Percentiles rank a stretch among this genome's conserved stretches.
These are phyloP conservation scores for Laspeyria flexula DNA, from an alignment of 2,888 invertebrate species.

Conservation along the genomic window DNA sequence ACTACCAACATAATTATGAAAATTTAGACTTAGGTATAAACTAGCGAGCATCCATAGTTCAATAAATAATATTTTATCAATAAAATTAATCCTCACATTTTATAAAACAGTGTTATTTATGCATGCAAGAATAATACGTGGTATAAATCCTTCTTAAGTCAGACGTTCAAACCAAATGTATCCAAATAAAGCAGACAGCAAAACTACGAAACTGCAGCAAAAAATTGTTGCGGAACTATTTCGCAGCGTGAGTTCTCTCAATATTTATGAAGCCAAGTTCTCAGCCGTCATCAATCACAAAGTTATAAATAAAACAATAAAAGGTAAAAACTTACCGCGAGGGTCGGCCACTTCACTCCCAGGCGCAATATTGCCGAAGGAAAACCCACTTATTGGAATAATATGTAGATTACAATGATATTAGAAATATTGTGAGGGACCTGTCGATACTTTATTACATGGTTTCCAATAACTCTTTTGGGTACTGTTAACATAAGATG, in stretches of 20 bases:
- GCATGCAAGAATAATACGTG: too few relatives aligned
- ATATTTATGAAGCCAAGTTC: slow-evolving; percentile 84
- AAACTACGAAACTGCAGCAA: slow-evolving; percentile 38
- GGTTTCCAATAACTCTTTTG: slow-evolving; percentile 62
- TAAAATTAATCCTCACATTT: too few relatives aligned
- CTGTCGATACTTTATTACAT: slow-evolving; percentile 69
- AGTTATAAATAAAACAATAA: slow-evolving; percentile 87
- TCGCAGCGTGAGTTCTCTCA: slow-evolving; percentile 75
- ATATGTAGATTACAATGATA: slow-evolving; percentile 84
- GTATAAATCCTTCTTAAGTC: slow-evolving; percentile 16
- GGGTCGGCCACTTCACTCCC: slow-evolving; percentile 74
- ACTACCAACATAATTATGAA: too few relatives aligned
- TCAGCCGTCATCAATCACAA: slow-evolving; percentile 84
- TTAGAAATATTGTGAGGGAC: slow-evolving; percentile 73
- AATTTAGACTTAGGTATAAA: too few relatives aligned
- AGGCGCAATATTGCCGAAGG: slow-evolving; percentile 73
- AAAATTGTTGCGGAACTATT: slow-evolving; percentile 61
- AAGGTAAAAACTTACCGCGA: slow-evolving; percentile 82
- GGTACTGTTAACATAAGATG: slow-evolving; percentile 25
- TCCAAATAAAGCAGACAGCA: slow-evolving; percentile 40
- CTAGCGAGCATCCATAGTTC: too few relatives aligned
- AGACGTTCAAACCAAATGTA: slow-evolving; percentile 17
- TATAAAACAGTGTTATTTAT: not conserved
- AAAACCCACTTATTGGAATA: slow-evolving; percentile 85
- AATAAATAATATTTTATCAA: too few relatives aligned